These are phyloP conservation scores for Volucella inanis DNA, from an alignment of 2,888 invertebrate species.

Conservation along the genomic window DNA sequence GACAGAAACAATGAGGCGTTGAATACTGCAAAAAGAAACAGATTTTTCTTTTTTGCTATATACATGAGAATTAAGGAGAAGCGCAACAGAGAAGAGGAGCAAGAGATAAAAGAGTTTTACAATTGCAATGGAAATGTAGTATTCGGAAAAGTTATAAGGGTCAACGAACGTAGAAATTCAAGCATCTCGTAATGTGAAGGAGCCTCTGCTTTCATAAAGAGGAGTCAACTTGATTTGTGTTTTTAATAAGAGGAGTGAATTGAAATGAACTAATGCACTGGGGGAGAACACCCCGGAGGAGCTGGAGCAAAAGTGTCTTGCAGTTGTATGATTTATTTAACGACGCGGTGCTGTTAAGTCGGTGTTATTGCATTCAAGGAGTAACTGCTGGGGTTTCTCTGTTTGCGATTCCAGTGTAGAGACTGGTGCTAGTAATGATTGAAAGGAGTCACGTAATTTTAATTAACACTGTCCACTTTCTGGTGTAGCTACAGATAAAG, in stretches of 20 bases:
- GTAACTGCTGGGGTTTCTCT: too few species aligned
- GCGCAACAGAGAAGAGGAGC: too few species aligned
- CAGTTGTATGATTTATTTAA: slow-evolving; percentile 53
- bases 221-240: slow-evolving; percentile 40
- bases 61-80: not conserved
- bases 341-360: not conserved
- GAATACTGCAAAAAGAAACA: not conserved
- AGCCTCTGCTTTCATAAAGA: not conserved
- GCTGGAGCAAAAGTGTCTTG: slow-evolving; percentile 16
- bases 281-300: not conserved
- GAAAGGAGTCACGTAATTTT: too few species aligned
- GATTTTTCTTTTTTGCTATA: slow-evolving; percentile 10
- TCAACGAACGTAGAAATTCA: slow-evolving; percentile 18
- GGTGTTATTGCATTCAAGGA: not conserved
- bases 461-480: too few species aligned
- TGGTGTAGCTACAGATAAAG: too few species aligned
- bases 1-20: slow-evolving; percentile 25
- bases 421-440: too few species aligned
- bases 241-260: slow-evolving; percentile 34
- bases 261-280: slow-evolving; percentile 34
- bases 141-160: slow-evolving; percentile 22
- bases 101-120: not conserved
- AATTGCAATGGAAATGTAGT: slow-evolving; percentile 16
- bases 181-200: not conserved
- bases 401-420: too few species aligned